Conservation (phyloP, 2,888 invertebrate species). For the Nymphalis c-album region DNA sequence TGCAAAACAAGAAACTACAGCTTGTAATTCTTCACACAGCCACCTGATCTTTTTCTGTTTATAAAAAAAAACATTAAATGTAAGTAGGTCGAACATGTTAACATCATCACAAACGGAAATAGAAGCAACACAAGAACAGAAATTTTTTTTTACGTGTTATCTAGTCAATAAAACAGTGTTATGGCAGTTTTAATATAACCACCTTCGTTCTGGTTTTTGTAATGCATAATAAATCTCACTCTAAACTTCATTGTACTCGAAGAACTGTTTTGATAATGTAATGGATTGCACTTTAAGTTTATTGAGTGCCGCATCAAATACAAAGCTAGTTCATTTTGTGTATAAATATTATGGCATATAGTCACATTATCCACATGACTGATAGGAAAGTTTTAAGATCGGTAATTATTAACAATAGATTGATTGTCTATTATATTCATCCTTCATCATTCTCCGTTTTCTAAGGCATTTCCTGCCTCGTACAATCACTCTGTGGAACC, state of each 20-base stretch:
- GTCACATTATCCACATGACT: too few species aligned
- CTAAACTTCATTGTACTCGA: background rate
- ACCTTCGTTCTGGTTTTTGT: background rate
- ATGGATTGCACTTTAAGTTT: constrained; percentile 23
- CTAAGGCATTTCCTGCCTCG: too few species aligned
- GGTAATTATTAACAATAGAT: too few species aligned
- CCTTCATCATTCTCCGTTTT: too few species aligned
- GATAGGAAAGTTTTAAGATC: too few species aligned
- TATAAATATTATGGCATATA: background rate
- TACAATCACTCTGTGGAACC: too few species aligned
- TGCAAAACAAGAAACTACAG: background rate
- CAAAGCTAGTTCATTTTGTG: background rate
- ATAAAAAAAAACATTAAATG: constrained; percentile 12
- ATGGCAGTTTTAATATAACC: background rate
- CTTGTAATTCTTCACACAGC: background rate
- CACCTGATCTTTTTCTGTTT: background rate
- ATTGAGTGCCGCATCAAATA: constrained; percentile 6
- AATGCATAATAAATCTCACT: background rate
- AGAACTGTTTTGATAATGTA: constrained; percentile 18
- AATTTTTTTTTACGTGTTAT: constrained; percentile 4
- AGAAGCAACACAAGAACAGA: constrained; percentile 11
- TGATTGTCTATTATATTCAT: too few species aligned
- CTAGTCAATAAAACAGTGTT: constrained; percentile 12
- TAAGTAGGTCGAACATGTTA: constrained; percentile 32
- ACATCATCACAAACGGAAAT: constrained; percentile 23